Base-by-base conservation (phyloP, 2,113 vertebrate genomes). In the Danionella cerebrum region DNA sequence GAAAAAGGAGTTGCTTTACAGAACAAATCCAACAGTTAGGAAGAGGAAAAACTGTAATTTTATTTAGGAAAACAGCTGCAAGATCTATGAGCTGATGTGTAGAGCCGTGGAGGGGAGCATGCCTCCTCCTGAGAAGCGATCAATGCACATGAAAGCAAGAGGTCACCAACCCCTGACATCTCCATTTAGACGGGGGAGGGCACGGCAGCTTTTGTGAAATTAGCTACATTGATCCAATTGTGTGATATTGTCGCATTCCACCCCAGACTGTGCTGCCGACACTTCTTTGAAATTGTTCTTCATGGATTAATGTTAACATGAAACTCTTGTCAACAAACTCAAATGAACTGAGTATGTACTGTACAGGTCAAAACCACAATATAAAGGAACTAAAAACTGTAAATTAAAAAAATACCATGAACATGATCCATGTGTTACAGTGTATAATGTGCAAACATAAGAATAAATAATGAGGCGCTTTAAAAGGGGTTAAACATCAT, bases 101-200 rank as follows among this genome's bases (percentile, higher is more conserved):
- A 70, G 67, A 66, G 50, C 78, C 77, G 68, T 63, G 78, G 81
- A 64, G 44, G 42, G 65, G 80, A 52, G 63, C 71, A 52, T 67
- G 48, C 81, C 79, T 62, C 85, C 86, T 76, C 83, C 76, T 33
- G 69, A 74, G 59, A 78, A 70, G 25, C 78, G 79, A 88, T 90
- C 86, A 88, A 86, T 87, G 82, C 82, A 79, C 84, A 82, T 84
- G 84, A 88, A 86, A 84, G 85, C 75, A 81, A 85, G 78, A 80
- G 87, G 87, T 88, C 88, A 81, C 66, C 73, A 86, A 86, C 86
- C 85, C 85, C 83, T 88, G 86, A 86, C 86, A 85, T 87, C 83
- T 83, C 66, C 78, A 80, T 84, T 83, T 77, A 80, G 74, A 58
- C 79, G 84, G 86, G 84, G 82, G 82, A 73, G 80, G 77, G 74